These are phyloP conservation scores for Merodon equestris DNA, from an alignment of 2,888 invertebrate species.

Conservation along the genomic window DNA sequence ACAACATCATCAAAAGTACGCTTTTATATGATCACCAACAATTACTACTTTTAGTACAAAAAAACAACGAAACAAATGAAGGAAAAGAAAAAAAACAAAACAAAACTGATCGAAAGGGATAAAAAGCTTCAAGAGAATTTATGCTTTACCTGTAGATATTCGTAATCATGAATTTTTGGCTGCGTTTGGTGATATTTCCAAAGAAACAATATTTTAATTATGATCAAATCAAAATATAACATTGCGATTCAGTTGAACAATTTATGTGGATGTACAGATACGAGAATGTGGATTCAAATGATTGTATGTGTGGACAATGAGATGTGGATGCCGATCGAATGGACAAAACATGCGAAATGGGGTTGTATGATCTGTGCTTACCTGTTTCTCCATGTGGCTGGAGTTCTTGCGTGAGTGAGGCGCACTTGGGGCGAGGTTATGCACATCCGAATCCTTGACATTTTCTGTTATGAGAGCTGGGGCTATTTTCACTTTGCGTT, in stretches of 20 bases:
- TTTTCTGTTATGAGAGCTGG: conserved; percentile 71
- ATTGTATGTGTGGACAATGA: not conserved
- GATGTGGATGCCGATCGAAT: not conserved
- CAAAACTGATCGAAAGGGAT: not conserved
- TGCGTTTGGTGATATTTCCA: conserved; percentile 72
- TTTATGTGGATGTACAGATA: not conserved
- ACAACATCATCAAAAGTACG: conserved; percentile 41
- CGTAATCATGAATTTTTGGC: conserved; percentile 79
- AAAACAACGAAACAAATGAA: conserved; percentile 16
- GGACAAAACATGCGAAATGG: not conserved
- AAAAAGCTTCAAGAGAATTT: conserved; percentile 7
- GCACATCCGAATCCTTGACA: conserved; percentile 73
- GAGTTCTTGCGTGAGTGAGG: conserved; percentile 76
- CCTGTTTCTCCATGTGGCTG: conserved; percentile 90
- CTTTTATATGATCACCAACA: not conserved
- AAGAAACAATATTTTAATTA: conserved; percentile 58
- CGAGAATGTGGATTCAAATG: not conserved
- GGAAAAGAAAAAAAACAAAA: not conserved
- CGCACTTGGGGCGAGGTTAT: conserved; percentile 74
- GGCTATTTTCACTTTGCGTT: conserved; percentile 75
- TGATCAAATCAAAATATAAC: conserved; percentile 52
- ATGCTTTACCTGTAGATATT: conserved; percentile 78
- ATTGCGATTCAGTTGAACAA: conserved; percentile 43
- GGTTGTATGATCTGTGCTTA: conserved; percentile 77
- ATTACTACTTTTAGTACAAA: conserved; percentile 40